Evolutionary conservation across 2,113 vertebrate species (phyloP), one percentile per base, ranked within the genome.

Genomic region (Dicerorhinus sumatrensis): DNA sequence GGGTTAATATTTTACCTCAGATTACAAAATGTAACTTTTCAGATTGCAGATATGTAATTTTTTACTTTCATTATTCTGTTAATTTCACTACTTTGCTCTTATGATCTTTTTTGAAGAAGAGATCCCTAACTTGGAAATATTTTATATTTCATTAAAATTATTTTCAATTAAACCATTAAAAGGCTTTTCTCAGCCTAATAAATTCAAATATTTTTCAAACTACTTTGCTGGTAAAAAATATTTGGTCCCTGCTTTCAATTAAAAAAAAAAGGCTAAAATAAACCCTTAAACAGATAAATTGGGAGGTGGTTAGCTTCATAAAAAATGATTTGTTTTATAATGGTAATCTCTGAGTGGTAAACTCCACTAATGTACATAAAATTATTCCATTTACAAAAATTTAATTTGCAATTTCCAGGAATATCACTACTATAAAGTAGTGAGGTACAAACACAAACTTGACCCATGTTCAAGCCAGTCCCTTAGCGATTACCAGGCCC

Each of bases 181-280:
- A 46, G 60, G 21, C 5, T 42, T 75, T 91, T 51, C 17, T 39
- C 13, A 72, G 14, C 17, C 48, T 67, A 73, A 60, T 51, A 77
- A 79, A 54, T 60, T 90, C 36, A 93, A 91, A 58, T 23, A 58
- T 63, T 91, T 95, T 94, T 65, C n/a, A 72, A 77, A 91, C 36
- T 91, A 54, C 5, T 46, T 36, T 83, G 18, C 6, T 63, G 17
- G n/a, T 77, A 67, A 92, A 92, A 72, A 79, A 75, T 7, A 69
- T 8, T 39, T 56, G 11, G 14, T 56, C 60, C 8, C 6, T 76
- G 36, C 12, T 88, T 77, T 83, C 54, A 4, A 70, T 29, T 70
- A n/a, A 62, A 42, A 90, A 79, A n/a, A 36, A 56, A 80, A 80
- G 25, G 46, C 39, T 80, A 92, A 94, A 87, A 58, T 42, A 76